These are phyloP conservation scores for Tolypeutes matacus DNA, from an alignment of 2,797 vertebrate species.

Conservation along the genomic window DNA sequence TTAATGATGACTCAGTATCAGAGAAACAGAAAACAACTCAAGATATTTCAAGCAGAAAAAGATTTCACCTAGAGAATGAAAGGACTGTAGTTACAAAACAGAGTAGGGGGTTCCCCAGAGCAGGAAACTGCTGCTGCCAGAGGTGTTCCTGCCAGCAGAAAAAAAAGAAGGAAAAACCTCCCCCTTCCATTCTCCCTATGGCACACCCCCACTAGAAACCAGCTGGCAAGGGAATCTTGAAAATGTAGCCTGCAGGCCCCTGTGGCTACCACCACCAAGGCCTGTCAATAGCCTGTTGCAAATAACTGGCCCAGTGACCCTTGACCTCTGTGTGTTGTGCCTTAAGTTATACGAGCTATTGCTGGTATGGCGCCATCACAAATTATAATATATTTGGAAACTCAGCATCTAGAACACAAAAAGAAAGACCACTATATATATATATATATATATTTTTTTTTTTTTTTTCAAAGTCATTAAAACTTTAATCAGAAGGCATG, in stretches of 20 bases:
- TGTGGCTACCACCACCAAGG: too few species aligned
- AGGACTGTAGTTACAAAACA: neutral
- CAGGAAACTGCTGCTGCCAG: neutral
- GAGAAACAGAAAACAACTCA: constrained; percentile 44
- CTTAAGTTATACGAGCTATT: neutral
- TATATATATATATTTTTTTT: too few species aligned
- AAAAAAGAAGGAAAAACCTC: neutral
- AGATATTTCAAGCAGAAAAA: constrained; percentile 32
- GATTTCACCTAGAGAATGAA: neutral
- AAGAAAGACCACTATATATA: too few species aligned
- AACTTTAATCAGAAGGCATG: too few species aligned
- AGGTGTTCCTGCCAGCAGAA: neutral
- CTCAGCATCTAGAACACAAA: neutral
- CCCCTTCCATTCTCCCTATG: neutral
- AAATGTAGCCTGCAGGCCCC: neutral
- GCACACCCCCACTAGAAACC: neutral
- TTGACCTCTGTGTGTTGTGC: neutral
- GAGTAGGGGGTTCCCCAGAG: neutral
- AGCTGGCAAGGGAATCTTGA: neutral
- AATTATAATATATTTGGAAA: neutral
- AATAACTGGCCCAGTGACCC: neutral
- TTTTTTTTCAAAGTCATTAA: too few species aligned
- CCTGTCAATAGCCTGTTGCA: neutral
- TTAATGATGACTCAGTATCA: constrained; percentile 32
- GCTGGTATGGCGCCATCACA: neutral